A percentile compares a stretch with the other conserved stretches of the same genome.
Conservation (phyloP, 2,888 invertebrate genomes). For the Protophormia terraenovae region DNA sequence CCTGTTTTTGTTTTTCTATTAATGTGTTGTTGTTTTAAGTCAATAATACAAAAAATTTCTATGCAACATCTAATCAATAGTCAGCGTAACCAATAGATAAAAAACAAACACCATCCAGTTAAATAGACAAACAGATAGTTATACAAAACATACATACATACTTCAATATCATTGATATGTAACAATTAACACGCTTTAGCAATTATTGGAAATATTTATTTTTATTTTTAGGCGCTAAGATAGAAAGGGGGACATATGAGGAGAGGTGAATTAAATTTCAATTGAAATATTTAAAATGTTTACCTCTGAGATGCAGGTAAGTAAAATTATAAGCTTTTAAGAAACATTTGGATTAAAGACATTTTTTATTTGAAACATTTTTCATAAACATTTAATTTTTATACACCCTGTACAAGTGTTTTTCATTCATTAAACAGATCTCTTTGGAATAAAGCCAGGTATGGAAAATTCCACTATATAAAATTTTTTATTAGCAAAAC, state of each 20-base stretch:
- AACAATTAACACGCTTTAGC: slow-evolving; percentile 66
- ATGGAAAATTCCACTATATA: too few relatives aligned
- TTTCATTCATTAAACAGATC: neutral
- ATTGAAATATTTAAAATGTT: neutral
- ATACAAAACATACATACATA: neutral
- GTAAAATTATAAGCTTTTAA: too few relatives aligned
- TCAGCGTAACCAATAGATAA: slow-evolving; percentile 46
- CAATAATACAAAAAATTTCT: slow-evolving; percentile 49
- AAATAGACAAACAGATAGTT: slow-evolving; percentile 2
- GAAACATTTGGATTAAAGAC: too few relatives aligned
- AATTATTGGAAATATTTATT: slow-evolving; percentile 64
- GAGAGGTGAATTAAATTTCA: neutral
- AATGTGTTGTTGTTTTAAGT: neutral
- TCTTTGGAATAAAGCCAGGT: too few relatives aligned
- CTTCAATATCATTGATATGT: slow-evolving; percentile 31
- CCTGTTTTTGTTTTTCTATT: neutral
- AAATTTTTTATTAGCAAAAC: too few relatives aligned
- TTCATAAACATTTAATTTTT: neutral
- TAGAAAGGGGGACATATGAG: too few relatives aligned
- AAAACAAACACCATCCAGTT: neutral
- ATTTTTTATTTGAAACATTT: too few relatives aligned
- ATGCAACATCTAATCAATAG: slow-evolving; percentile 43
- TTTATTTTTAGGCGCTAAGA: too few relatives aligned
- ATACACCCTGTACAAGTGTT: neutral
- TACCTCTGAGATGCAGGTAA: too few relatives aligned